Evolutionary conservation across 2,888 invertebrate species (phyloP), one percentile per base, ranked within the genome.

Genomic region (Agrilus biguttatus): DNA sequence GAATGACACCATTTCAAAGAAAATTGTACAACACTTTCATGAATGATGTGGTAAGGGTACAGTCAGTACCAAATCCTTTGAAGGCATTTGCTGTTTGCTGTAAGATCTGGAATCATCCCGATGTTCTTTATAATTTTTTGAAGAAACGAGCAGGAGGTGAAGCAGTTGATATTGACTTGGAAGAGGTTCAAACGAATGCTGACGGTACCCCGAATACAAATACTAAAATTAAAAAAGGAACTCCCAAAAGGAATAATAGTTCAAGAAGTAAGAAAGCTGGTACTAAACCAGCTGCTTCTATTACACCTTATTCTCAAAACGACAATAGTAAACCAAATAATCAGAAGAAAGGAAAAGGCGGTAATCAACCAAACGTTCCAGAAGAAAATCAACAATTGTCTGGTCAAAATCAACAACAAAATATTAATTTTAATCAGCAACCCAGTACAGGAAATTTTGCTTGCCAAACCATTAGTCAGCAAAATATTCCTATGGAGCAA

Each of bases 61-160:
- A 88, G 40, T 78, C 83, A 12, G 87, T 89, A 43, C 88, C 90
- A 23, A 97, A 97, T 72, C 96, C 97, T 0, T 70, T 98, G 44
- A 95, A 95, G 67, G 95, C 97, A 2, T 97, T 97, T 66, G 92
- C 97, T 14, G 93, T 97, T 44, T 97, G 97, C 62, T 96, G 95
- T 62, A 98, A 97, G 75, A 91, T 92, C 53, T 92, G 92, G 92
- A 92, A 92, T 62, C 92, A 92, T 67, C 91, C 92, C 0, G 92
- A 92, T 62, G 88, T 92, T 14, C 63, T 92, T 23, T 91, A 88
- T 61, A 83, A 90, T 60, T 90, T 89, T 59, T 65, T 92, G 44
- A 83, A 80, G 58, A 89, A 89, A 60, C 77, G 85, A 37, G 80
- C 79, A 47, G 81, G 83, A 55, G 83, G 80, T 19, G 83, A 81